These are phyloP conservation scores for Leptinotarsa texana DNA, from an alignment of 1,140 invertebrate species.

Conservation along the genomic window DNA sequence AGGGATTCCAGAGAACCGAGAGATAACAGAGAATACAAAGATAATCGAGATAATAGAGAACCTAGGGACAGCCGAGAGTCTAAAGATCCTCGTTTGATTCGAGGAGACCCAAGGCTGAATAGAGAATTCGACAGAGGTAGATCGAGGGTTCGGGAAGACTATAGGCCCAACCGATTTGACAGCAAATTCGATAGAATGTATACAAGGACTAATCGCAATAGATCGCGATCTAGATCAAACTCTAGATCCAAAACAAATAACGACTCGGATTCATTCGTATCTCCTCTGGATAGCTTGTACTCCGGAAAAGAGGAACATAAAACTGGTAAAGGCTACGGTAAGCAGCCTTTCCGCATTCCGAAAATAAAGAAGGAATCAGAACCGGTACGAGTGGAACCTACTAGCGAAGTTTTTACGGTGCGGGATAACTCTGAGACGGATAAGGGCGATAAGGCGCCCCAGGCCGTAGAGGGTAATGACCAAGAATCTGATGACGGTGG, in stretches of 20 bases:
- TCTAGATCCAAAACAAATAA: constrained; percentile 17
- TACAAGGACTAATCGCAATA: constrained; percentile 29
- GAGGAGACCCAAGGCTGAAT: constrained; percentile 22
- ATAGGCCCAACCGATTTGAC: constrained; percentile 23
- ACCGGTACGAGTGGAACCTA: constrained; percentile 1
- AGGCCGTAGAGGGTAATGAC: neutral
- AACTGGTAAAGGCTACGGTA: constrained; percentile 59
- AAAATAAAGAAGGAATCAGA: constrained; percentile 59
- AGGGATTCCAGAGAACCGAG: constrained; percentile 30
- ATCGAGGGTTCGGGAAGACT: constrained; percentile 25
- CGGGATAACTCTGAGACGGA: constrained; percentile 15
- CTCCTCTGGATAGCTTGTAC: constrained; percentile 65
- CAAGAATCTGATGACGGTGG: constrained; percentile 30
- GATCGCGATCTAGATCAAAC: constrained; percentile 28
- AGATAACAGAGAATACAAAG: constrained; percentile 15
- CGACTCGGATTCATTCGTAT: constrained; percentile 40
- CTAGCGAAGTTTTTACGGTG: neutral
- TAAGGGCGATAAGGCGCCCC: neutral
- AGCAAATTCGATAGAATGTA: constrained; percentile 42
- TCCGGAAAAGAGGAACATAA: constrained; percentile 53
- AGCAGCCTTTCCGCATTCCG: constrained; percentile 69
- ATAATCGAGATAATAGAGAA: constrained; percentile 27
- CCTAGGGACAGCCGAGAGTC: constrained; percentile 21
- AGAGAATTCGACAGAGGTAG: constrained; percentile 19
- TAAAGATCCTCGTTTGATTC: constrained; percentile 8